Evolutionary conservation across 2,113 vertebrate species (phyloP).

Genomic region (Pavo muticus): DNA sequence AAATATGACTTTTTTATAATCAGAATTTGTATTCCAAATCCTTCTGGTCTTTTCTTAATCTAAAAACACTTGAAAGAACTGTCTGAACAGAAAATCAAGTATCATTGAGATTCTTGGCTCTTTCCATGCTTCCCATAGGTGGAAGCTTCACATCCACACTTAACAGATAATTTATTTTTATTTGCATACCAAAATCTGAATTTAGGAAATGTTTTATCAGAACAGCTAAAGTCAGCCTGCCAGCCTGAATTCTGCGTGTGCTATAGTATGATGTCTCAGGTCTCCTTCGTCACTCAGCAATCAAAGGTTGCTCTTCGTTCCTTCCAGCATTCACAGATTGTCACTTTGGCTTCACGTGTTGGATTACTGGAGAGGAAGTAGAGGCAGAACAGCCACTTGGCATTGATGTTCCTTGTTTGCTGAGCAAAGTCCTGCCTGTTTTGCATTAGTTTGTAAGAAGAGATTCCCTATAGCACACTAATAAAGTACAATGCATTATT

Average conservation of each 20-base stretch:
- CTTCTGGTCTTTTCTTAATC: conserved; percentile 2
- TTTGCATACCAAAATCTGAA: background rate
- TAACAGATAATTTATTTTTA: background rate
- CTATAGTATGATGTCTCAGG: background rate
- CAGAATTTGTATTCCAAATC: conserved; percentile 9
- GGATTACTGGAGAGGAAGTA: background rate
- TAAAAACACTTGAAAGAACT: conserved; percentile 4
- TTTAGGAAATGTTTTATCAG: background rate
- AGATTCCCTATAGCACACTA: background rate
- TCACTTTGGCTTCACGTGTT: background rate
- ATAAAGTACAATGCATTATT: background rate
- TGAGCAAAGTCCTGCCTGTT: conserved; percentile 18
- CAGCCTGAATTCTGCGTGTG: background rate
- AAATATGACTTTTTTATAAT: conserved; percentile 34
- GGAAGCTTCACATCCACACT: background rate
- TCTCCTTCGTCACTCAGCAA: background rate
- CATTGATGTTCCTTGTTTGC: background rate
- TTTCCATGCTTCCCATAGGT: background rate
- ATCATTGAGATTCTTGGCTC: background rate
- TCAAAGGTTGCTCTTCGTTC: background rate
- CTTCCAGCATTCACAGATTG: background rate
- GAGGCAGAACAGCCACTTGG: background rate
- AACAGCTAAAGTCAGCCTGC: background rate
- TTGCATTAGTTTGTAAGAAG: background rate
- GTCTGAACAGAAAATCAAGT: background rate